These are phyloP conservation scores for Trematomus bernacchii DNA, from an alignment of 2,797 vertebrate species.

Conservation along the genomic window DNA sequence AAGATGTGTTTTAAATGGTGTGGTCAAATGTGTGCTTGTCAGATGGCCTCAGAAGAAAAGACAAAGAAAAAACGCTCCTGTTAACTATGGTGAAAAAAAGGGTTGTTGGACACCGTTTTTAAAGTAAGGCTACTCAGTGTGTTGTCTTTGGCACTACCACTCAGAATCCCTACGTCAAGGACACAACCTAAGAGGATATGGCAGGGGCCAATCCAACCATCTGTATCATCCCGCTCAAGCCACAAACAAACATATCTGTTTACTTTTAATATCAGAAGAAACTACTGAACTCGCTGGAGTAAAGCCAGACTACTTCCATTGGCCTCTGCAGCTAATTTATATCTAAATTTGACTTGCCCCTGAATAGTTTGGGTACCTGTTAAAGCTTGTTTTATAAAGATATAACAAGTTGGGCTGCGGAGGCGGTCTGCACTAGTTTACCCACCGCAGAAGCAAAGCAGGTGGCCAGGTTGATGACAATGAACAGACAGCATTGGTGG, in stretches of 20 bases:
- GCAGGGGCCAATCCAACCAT: conserved; percentile 71
- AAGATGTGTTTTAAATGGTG: conserved; percentile 14
- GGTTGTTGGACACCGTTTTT: conserved; percentile 61
- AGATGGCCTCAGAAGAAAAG: conserved; percentile 37
- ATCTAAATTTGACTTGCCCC: conserved; percentile 41
- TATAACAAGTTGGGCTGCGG: conserved; percentile 58
- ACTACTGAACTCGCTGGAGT: conserved; percentile 50
- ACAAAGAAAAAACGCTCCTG: conserved; percentile 27
- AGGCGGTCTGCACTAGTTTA: conserved; percentile 55
- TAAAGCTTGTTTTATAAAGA: conserved; percentile 60
- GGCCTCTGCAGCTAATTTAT: conserved; percentile 56
- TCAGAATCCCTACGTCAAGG: conserved; percentile 73
- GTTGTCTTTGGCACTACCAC: conserved; percentile 71
- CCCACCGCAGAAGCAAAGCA: conserved; percentile 77
- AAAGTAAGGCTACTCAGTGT: conserved; percentile 66
- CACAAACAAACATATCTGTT: conserved; percentile 63
- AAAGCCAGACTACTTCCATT: conserved; percentile 56
- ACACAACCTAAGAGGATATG: conserved; percentile 72
- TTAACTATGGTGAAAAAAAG: conserved; percentile 22
- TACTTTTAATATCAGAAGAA: conserved; percentile 64
- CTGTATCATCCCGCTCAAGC: conserved; percentile 59
- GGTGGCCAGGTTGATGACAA: conserved; percentile 86
- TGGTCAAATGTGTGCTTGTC: conserved; percentile 22
- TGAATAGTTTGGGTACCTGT: conserved; percentile 48
- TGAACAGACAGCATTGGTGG: conserved; percentile 87